Evolutionary conservation across 2,113 vertebrate genomes (phyloP), one percentile per base, ranked within the genome.

Genomic region (Saccopteryx leptura): DNA sequence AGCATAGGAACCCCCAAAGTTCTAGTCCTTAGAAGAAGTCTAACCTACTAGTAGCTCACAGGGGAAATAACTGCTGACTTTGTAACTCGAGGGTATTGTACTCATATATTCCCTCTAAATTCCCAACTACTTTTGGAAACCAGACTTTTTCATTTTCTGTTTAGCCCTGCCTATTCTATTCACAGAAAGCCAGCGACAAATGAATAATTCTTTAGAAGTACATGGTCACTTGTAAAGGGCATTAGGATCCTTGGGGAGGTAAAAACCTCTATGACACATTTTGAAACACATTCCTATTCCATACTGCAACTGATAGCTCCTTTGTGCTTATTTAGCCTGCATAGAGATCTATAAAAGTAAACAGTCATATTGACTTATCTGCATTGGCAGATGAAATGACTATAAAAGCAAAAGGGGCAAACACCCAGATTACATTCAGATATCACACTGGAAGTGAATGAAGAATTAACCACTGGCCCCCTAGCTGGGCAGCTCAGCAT

Each of bases 141-240:
- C 60, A 76, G 11, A 26, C 0, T 24, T 69, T 76, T 79, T 82
- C n/a, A 82, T 21, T 92, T 75, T 58, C 61, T 75, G 14, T 17
- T 56, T 82, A 91, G 33, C 5, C 4, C 69, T 75, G 48, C 24
- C 23, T 84, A 26, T 85, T 87, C 19, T 65, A 68, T 18, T 63
- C 61, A 92, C 46, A 76, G 74, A 97, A 46, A 91, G 50, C 31
- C 68, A 93, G 58, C 10, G 87, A 79, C 48, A 87, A 15, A 69
- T 56, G 46, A 89, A 91, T 50, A 69, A 91, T 84, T 92, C 84
- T 75, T 93, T 85, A 63, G 79, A 81, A 90, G 56, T n/a, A 68
- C 68, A 66, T 2, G 6, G 58, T 80, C 76, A 69, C 39, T 50
- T 72, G 3, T 56, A 75, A 88, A 93, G 88, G 58, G 28, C 54